A percentile compares a stretch with the other conserved stretches of the same genome.
phyloP scores from a whole-genome alignment of 1,140 invertebrate genomes.

The Trinorchestia longiramus region DNA sequence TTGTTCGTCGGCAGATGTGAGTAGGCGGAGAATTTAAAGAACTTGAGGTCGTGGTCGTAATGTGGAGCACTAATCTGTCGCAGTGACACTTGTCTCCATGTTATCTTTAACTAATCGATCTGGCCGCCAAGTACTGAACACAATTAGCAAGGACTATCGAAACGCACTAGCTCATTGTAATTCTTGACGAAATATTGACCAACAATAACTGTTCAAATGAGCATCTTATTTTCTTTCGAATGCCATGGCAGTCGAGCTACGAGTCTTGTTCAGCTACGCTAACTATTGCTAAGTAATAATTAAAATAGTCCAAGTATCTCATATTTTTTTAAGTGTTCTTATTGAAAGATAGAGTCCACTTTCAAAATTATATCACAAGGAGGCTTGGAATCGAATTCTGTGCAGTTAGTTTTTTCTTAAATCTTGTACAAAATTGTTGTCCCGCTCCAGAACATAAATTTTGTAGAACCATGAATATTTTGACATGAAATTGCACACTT shows the following conservation, averaged over 20 bases:
- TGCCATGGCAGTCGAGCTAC: neutral
- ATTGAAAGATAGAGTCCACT: neutral
- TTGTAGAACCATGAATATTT: neutral
- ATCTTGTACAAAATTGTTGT: neutral
- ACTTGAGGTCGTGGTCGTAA: neutral
- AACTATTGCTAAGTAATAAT: neutral
- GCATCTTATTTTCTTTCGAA: neutral
- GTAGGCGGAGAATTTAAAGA: neutral
- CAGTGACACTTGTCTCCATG: neutral
- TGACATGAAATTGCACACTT: neutral
- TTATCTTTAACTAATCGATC: constrained; percentile 1
- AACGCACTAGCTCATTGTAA: neutral
- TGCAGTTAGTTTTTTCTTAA: neutral
- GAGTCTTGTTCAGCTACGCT: neutral
- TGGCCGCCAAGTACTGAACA: neutral
- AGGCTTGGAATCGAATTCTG: neutral
- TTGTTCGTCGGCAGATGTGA: neutral
- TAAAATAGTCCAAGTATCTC: neutral
- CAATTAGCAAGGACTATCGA: neutral
- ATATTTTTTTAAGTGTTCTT: neutral
- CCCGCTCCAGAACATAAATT: neutral
- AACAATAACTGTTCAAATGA: neutral
- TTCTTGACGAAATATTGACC: neutral
- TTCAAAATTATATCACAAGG: neutral
- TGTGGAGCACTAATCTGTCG: neutral